Percentiles rank a stretch among this genome's conserved stretches.
phyloP scores from a whole-genome alignment of 2,797 vertebrate genomes.

The Sebastes iracundus region DNA sequence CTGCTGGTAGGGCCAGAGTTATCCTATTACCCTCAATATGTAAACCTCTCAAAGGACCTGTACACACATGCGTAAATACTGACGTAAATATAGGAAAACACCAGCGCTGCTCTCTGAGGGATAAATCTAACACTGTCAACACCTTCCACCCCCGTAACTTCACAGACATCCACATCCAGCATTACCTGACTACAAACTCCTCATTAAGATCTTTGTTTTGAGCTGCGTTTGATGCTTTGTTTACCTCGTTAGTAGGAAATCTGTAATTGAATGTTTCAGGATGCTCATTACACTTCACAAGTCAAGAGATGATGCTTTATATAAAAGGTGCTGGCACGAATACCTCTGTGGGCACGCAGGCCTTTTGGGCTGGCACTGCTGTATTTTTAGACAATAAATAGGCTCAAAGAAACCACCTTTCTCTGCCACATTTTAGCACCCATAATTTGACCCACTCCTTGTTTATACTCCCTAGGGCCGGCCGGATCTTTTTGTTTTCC shows the following conservation, averaged over 20 bases:
- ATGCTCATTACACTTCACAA: conserved; percentile 69
- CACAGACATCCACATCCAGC: conserved; percentile 51
- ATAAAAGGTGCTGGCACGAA: conserved; percentile 62
- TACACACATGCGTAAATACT: conserved; percentile 72
- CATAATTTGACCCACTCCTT: conserved; percentile 75
- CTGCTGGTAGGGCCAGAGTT: conserved; percentile 60
- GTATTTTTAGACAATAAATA: conserved; percentile 77
- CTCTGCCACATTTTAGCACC: conserved; percentile 72
- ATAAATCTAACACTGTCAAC: conserved; percentile 70
- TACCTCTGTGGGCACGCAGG: conserved; percentile 43
- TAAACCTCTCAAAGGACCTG: conserved; percentile 73
- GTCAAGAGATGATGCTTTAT: conserved; percentile 59
- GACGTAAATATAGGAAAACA: conserved; percentile 74
- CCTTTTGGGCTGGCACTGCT: conserved; percentile 45
- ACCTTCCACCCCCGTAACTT: conserved; percentile 62
- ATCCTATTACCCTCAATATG: conserved; percentile 74
- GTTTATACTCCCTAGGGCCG: conserved; percentile 61
- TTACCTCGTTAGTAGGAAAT: conserved; percentile 72
- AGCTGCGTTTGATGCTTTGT: conserved; percentile 68
- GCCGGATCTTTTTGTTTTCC: conserved; percentile 63
- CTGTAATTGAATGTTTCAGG: conserved; percentile 70
- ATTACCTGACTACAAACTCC: conserved; percentile 66
- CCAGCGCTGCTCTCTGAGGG: conserved; percentile 42
- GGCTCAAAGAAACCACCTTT: conserved; percentile 70
- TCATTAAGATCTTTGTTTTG: conserved; percentile 66